Evolutionary conservation across 2,888 invertebrate species (phyloP), one percentile per base, ranked within the genome.

Genomic region (Apeira syringaria): DNA sequence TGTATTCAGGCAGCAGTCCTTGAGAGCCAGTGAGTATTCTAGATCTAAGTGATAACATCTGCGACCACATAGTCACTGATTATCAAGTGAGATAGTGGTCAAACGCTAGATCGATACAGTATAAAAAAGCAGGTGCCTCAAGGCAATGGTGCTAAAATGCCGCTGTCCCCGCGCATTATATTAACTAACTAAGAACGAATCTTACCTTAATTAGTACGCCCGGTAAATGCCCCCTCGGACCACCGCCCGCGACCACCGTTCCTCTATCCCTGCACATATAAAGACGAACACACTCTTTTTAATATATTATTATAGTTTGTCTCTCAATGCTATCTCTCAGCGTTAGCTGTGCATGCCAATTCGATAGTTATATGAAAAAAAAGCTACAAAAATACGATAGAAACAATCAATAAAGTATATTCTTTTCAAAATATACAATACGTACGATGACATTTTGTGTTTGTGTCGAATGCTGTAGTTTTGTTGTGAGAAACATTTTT

Each of bases 271-370:
- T 89, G 89, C 89, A 88, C 89, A 89, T 82, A 88, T 90, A 89
- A 89, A 82, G 86, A 84, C 87, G 76, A 83, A 83, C 90, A 90
- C 91, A 90, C 90, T 87, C 90, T 84, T 78, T 75, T 76, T 56
- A 64, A 20, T 20, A 56, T 20, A 20, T 20, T 56, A 49, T 55
- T 63, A 59, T 61, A n/a, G n/a, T n/a, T n/a, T n/a, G 38, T 59
- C 63, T 74, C 66, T 74, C 61, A 69, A 63, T 68, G 59, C 70
- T 70, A 64, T 56, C 58, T 61, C 52, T 66, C 69, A 80, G 77
- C 81, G 73, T 81, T 76, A 79, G 74, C 70, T 70, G 74, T 79
- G 83, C 87, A 88, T 88, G 88, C 87, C 85, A 84, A 85, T 85
- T 77, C 70, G 68, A 76, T 75, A 55, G 52, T 57, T 68, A 66